A percentile compares a stretch with the other conserved stretches of the same genome.
Conservation (phyloP, 2,888 invertebrate genomes). For the Invenusta paracnida region DNA sequence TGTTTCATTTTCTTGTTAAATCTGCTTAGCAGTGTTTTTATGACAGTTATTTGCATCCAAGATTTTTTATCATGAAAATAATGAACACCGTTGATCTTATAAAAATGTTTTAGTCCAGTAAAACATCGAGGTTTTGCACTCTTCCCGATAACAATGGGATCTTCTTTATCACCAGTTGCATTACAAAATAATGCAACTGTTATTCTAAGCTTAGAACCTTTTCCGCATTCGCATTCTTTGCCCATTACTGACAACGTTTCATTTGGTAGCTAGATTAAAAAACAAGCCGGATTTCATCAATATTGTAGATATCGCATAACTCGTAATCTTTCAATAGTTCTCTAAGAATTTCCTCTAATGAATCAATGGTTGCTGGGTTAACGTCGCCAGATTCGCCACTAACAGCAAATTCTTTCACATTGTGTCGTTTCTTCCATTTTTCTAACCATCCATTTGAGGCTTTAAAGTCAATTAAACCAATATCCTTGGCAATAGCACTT, state of each 20-base stretch:
- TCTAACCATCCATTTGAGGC: slow-evolving; percentile 32
- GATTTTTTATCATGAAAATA: slow-evolving; percentile 13
- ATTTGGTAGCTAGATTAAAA: background rate
- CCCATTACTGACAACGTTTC: background rate
- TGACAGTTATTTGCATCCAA: background rate
- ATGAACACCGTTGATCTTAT: background rate
- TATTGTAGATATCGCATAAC: background rate
- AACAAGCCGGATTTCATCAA: background rate
- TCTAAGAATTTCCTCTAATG: background rate
- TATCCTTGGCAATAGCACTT: background rate
- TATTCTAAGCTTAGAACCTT: background rate
- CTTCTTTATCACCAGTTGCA: background rate
- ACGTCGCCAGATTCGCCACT: background rate
- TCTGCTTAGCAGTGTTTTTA: background rate
- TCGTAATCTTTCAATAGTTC: slow-evolving; percentile 5
- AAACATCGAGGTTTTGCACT: slow-evolving; percentile 11
- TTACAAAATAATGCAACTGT: slow-evolving; percentile 19
- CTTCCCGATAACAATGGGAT: slow-evolving; percentile 2
- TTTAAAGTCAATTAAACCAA: slow-evolving; percentile 23
- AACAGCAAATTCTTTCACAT: slow-evolving; percentile 18
- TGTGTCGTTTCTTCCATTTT: slow-evolving; percentile 11
- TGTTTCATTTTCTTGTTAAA: slow-evolving; percentile 9
- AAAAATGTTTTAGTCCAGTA: background rate
- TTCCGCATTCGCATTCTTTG: background rate
- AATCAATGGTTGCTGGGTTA: slow-evolving; percentile 7